phyloP scores from a whole-genome alignment of 2,113 vertebrate species.

The Monarcha castaneiventris region DNA sequence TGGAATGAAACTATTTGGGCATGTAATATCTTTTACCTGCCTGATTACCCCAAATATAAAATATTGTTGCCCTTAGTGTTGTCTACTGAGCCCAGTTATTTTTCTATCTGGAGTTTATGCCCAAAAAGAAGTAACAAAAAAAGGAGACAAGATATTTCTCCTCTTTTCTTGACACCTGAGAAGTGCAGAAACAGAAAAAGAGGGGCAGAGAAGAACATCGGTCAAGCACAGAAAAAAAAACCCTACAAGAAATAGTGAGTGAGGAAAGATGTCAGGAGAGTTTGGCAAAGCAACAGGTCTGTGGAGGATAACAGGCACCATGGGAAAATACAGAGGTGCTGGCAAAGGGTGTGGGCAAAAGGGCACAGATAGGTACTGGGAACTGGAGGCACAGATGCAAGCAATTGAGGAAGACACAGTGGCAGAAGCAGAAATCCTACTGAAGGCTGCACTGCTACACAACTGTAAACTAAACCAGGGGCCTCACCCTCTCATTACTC shows the following conservation, averaged over 20 bases:
- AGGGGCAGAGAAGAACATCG: background rate
- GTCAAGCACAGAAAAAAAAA: background rate
- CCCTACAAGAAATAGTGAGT: background rate
- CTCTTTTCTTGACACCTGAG: background rate
- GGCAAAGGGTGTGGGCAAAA: background rate
- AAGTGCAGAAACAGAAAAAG: background rate
- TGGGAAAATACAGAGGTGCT: background rate
- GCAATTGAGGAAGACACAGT: background rate
- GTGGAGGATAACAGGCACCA: background rate
- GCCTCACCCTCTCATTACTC: background rate
- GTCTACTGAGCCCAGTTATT: background rate
- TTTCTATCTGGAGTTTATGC: background rate
- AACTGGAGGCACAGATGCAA: background rate
- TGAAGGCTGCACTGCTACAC: background rate
- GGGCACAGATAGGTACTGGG: background rate
- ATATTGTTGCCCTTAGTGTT: background rate
- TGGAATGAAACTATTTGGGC: background rate
- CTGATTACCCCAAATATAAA: background rate
- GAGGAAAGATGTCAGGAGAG: background rate
- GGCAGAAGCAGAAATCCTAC: background rate
- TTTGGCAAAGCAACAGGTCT: background rate
- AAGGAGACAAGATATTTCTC: background rate
- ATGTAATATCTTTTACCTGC: background rate
- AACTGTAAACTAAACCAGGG: background rate
- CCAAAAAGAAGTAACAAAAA: background rate